These are phyloP conservation scores for Alfaro cultratus DNA, from an alignment of 2,797 vertebrate genomes.

Conservation along the genomic window DNA sequence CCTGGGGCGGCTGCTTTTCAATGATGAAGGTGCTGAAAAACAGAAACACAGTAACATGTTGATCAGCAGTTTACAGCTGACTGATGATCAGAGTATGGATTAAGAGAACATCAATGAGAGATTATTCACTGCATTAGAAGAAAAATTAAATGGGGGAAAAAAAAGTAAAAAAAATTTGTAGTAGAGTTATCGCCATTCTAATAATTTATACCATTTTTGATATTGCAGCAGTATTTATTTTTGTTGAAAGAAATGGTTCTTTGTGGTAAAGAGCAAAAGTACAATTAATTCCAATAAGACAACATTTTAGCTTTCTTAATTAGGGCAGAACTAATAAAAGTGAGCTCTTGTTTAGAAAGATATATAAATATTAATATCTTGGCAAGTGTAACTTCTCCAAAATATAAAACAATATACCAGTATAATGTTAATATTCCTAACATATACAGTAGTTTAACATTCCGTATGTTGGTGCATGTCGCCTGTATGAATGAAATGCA, in stretches of 20 bases:
- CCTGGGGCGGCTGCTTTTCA: constrained; percentile 96
- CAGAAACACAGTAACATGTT: neutral
- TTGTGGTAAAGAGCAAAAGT: neutral
- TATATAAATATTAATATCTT: neutral
- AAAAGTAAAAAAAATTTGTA: neutral
- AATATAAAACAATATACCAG: no score
- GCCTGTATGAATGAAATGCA: no score
- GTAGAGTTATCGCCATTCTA: neutral
- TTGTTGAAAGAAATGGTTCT: no score
- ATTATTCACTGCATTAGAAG: neutral
- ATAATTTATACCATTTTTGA: no score
- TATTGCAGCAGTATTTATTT: neutral
- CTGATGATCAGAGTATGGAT: neutral
- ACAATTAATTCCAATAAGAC: neutral
- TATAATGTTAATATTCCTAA: neutral
- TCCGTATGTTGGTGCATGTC: no score
- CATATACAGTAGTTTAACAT: no score
- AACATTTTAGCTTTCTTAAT: neutral
- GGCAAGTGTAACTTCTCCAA: no score
- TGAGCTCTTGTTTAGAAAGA: neutral
- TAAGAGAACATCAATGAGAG: neutral
- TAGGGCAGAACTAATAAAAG: neutral
- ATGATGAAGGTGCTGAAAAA: constrained; percentile 92
- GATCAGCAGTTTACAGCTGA: neutral
- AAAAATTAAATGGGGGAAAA: neutral